A percentile compares a stretch with the other conserved stretches of the same genome.
Conservation (phyloP, 2,888 invertebrate species). For the Dolomedes plantarius region DNA sequence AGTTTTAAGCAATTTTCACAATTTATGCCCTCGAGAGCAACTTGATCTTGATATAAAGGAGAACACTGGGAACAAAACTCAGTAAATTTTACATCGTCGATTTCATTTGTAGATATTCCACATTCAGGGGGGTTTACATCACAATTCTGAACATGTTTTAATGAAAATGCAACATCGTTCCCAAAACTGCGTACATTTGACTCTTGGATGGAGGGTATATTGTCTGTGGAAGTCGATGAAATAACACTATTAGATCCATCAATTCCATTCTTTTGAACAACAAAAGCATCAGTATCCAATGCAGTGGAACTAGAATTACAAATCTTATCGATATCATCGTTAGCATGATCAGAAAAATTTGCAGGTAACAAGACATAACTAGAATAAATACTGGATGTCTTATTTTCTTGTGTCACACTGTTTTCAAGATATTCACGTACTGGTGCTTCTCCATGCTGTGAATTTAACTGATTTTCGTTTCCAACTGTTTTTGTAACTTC, state of each 20-base stretch:
- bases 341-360: neutral
- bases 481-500: no score
- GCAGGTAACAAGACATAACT: neutral
- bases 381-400: neutral
- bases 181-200: no score
- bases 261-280: neutral
- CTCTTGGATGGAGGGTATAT: neutral
- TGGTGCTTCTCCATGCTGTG: no score
- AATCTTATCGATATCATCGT: neutral
- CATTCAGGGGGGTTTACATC: neutral
- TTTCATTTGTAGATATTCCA: neutral
- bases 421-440: neutral
- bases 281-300: neutral
- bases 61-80: neutral
- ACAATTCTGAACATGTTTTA: no score
- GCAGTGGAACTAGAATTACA: neutral
- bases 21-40: neutral
- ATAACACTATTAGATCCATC: neutral
- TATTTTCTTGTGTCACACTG: neutral
- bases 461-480: no score
- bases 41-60: neutral
- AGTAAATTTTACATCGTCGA: neutral
- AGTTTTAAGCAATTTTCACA: neutral
- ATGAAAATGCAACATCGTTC: neutral
- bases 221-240: neutral